These are phyloP conservation scores for Axis porcinus DNA, from an alignment of 2,113 vertebrate genomes.

Conservation along the genomic window DNA sequence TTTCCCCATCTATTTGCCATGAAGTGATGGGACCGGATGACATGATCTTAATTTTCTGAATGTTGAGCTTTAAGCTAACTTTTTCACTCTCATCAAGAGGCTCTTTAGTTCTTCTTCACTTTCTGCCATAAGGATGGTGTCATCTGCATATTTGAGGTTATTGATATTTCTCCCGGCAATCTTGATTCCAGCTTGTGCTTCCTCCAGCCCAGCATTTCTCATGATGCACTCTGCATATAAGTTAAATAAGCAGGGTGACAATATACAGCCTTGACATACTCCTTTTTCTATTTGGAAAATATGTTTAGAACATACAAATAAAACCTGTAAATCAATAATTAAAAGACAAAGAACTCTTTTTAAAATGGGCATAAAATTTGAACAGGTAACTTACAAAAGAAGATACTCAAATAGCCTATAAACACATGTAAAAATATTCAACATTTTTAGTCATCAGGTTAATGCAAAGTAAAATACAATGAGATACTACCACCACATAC, in stretches of 20 bases:
- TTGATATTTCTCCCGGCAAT: not conserved
- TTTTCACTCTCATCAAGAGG: not conserved
- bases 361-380: not conserved
- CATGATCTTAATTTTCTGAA: not conserved
- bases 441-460: not conserved
- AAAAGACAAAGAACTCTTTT: conserved; percentile 18
- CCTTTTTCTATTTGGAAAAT: not conserved
- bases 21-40: not conserved
- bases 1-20: not conserved
- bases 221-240: not conserved
- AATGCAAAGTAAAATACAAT: not conserved
- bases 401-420: not conserved
- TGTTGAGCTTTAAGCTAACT: not conserved
- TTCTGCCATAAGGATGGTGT: not conserved
- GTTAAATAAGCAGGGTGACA: not conserved
- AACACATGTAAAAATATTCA: not conserved
- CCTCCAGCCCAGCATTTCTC: not conserved
- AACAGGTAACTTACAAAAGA: not conserved
- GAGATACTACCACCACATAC: not conserved
- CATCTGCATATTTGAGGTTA: not conserved
- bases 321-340: not conserved
- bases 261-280: not conserved
- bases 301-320: not conserved
- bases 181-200: not conserved
- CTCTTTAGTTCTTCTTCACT: not conserved